Percentiles rank a stretch among this genome's conserved stretches.
These are phyloP conservation scores for Ceuthmochares aereus DNA, from an alignment of 2,113 vertebrate species.

Conservation along the genomic window DNA sequence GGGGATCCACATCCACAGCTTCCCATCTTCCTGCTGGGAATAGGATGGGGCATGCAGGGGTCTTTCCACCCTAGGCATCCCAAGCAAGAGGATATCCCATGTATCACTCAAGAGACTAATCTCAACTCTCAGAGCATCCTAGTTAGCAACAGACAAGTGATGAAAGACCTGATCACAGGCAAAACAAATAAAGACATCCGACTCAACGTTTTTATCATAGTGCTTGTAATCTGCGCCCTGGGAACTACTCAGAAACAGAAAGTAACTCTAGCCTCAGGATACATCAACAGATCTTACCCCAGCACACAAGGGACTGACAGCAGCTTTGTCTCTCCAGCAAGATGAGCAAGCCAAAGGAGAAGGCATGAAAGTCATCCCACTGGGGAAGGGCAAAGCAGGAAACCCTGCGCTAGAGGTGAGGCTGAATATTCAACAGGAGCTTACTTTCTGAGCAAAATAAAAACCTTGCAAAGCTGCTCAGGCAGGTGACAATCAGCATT, in stretches of 20 bases:
- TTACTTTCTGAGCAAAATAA: not conserved
- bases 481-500: not conserved
- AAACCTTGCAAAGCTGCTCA: not conserved
- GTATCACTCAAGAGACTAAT: not conserved
- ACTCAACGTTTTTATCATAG: not conserved
- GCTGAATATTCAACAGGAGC: not conserved
- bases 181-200: not conserved
- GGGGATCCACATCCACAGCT: not conserved
- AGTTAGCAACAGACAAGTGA: not conserved
- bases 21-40: not conserved
- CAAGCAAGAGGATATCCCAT: not conserved
- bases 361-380: not conserved
- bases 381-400: not conserved
- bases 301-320: not conserved
- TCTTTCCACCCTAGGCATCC: not conserved
- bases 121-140: not conserved
- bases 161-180: slow-evolving; percentile 8
- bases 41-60: not conserved
- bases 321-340: not conserved
- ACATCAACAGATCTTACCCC: not conserved
- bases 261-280: slow-evolving; percentile 32
- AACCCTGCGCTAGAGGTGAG: not conserved
- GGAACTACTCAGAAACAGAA: slow-evolving; percentile 20
- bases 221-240: slow-evolving; percentile 11
- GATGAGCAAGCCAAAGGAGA: not conserved